A percentile compares a stretch with the other conserved stretches of the same genome.
These are phyloP conservation scores for Geococcyx californianus DNA, from an alignment of 2,113 vertebrate species.

Conservation along the genomic window DNA sequence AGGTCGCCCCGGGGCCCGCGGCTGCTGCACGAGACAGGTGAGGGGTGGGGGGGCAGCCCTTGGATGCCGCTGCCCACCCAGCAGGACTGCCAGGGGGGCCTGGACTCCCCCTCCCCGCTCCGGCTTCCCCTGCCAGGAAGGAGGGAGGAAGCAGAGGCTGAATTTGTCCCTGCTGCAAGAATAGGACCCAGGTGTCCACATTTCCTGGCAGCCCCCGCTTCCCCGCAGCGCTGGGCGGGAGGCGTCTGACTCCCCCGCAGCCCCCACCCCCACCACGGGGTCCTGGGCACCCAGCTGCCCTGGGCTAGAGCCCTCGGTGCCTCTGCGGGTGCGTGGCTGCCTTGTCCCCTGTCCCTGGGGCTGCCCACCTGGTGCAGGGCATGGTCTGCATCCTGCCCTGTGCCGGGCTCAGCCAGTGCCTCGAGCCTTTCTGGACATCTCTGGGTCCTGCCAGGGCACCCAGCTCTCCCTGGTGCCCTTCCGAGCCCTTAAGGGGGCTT, in stretches of 20 bases:
- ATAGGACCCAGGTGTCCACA: slow-evolving; percentile 22
- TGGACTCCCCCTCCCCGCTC: neutral
- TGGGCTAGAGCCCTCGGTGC: neutral
- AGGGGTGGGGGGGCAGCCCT: neutral
- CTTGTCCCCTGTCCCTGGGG: neutral
- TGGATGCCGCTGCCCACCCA: neutral
- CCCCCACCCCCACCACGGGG: neutral
- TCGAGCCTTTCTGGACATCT: too few relatives aligned
- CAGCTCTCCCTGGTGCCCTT: neutral
- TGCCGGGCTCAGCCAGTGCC: neutral
- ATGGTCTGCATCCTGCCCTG: neutral
- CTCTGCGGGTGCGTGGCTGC: rapidly evolving
- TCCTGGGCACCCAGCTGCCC: neutral
- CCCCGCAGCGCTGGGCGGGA: neutral
- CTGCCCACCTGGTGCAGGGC: neutral
- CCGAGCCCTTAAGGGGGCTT: too few relatives aligned
- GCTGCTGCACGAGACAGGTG: neutral
- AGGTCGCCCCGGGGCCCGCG: neutral
- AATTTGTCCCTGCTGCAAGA: slow-evolving; percentile 6
- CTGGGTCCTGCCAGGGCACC: too few relatives aligned
- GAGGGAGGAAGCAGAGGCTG: slow-evolving; percentile 35
- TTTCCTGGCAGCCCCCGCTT: neutral
- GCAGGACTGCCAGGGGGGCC: rapidly evolving
- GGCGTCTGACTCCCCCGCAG: neutral
- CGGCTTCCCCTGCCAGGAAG: neutral